phyloP scores from a whole-genome alignment of 2,797 vertebrate species.

The Etheostoma nigrum region DNA sequence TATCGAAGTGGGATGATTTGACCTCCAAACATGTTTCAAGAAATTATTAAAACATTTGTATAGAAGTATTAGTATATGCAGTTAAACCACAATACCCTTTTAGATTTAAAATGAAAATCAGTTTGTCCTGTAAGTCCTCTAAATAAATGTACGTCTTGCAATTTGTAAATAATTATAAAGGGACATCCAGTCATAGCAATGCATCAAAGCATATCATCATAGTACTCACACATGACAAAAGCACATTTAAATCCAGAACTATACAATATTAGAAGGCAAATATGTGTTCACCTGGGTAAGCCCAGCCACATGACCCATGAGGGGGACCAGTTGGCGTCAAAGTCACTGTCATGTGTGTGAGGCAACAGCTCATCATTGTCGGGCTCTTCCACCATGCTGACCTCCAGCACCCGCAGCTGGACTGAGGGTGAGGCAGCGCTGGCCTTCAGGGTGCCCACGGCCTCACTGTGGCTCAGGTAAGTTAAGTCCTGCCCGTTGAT shows the following conservation, averaged over 20 bases:
- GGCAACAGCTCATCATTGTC: slow-evolving; percentile 87
- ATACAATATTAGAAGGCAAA: neutral
- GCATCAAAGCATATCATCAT: too few relatives aligned
- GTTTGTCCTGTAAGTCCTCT: neutral
- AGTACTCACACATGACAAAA: neutral
- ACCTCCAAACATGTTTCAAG: neutral
- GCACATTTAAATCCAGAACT: neutral
- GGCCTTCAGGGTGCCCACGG: slow-evolving; percentile 96
- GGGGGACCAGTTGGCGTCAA: slow-evolving; percentile 97
- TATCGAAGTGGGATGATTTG: neutral
- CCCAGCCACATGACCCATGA: slow-evolving; percentile 99
- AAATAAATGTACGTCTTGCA: neutral
- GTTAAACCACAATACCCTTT: neutral
- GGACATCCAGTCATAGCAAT: neutral
- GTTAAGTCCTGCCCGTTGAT: slow-evolving; percentile 97
- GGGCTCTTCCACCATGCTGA: slow-evolving; percentile 91
- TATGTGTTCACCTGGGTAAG: slow-evolving; percentile 90
- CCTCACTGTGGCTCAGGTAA: slow-evolving; percentile 95
- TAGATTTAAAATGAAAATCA: neutral
- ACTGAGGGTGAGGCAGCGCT: slow-evolving; percentile 93
- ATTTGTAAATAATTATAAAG: neutral
- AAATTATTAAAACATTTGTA: neutral
- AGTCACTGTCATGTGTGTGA: slow-evolving; percentile 93
- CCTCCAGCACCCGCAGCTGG: slow-evolving; percentile 92
- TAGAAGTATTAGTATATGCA: neutral